Conservation (phyloP, 2,888 invertebrate species). For the Catotricha subobsoleta region DNA sequence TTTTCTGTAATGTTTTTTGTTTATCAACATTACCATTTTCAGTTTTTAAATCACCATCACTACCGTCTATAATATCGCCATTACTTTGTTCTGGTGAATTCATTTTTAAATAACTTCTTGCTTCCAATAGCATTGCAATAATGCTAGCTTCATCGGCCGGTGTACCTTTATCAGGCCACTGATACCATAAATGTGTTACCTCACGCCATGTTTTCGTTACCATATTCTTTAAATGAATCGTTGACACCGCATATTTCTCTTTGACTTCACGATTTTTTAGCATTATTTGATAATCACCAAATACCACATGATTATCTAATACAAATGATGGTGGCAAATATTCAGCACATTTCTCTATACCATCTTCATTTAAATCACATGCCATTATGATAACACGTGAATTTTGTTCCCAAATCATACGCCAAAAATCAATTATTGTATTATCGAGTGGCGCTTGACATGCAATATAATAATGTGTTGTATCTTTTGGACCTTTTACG, state of each 20-base stretch:
- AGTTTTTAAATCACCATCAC: conserved; percentile 5
- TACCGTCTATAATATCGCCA: conserved; percentile 16
- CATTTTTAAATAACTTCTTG: conserved; percentile 35
- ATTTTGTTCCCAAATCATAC: conserved; percentile 94
- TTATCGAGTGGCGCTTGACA: conserved; percentile 76
- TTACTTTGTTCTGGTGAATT: conserved; percentile 23
- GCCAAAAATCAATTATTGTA: conserved; percentile 82
- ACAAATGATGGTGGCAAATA: conserved; percentile 84
- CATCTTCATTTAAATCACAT: conserved; percentile 76
- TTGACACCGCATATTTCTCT: conserved; percentile 80
- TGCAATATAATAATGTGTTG: conserved; percentile 72
- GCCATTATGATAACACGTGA: conserved; percentile 75
- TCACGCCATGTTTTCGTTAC: conserved; percentile 70
- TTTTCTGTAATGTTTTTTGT: conserved; percentile 16
- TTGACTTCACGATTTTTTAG: conserved; percentile 76
- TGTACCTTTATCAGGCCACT: conserved; percentile 74
- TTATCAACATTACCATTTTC: conserved; percentile 14
- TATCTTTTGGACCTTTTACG: conserved; percentile 58
- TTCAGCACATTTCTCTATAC: conserved; percentile 75
- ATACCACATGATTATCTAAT: conserved; percentile 70
- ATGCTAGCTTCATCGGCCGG: conserved; percentile 69
- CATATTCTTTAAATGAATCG: conserved; percentile 64
- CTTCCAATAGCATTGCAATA: conserved; percentile 74
- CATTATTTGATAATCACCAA: conserved; percentile 75
- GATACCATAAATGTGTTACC: conserved; percentile 82